Evolutionary conservation across 64 coral and sea anemone genomes (phyloP).

Genomic region (Montipora cactus): DNA sequence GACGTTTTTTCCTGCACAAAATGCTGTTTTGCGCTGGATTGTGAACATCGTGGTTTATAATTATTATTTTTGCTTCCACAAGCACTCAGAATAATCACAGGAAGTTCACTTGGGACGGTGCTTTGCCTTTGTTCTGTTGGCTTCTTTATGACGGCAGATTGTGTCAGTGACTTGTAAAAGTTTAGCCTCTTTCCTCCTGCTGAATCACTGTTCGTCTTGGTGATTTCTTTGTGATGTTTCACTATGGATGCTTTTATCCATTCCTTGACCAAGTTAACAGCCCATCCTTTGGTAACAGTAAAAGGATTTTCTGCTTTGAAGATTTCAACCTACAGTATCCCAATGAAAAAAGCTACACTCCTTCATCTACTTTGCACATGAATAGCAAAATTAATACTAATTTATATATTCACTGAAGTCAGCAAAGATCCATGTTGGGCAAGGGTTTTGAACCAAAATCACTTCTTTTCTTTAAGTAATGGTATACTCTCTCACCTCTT

Average conservation of each 20-base stretch:
- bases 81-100: conserved; percentile 4
- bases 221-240: not conserved
- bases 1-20: not conserved
- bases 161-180: conserved; percentile 23
- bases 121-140: not conserved
- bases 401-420: too few species aligned
- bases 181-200: not conserved
- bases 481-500: too few species aligned
- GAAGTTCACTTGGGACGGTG: not conserved
- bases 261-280: conserved; percentile 28
- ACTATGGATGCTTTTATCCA: conserved; percentile 12
- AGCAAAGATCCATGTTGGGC: too few species aligned
- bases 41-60: not conserved
- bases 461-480: too few species aligned
- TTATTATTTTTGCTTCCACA: not conserved
- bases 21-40: not conserved
- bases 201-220: not conserved
- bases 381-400: too few species aligned
- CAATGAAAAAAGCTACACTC: not conserved
- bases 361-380: too few species aligned
- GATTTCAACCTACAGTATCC: not conserved
- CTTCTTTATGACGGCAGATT: not conserved
- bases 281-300: conserved; percentile 67
- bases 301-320: conserved; percentile 19
- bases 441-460: too few species aligned